phyloP scores from a whole-genome alignment of 2,113 vertebrate species.

The Alethe castanea region DNA sequence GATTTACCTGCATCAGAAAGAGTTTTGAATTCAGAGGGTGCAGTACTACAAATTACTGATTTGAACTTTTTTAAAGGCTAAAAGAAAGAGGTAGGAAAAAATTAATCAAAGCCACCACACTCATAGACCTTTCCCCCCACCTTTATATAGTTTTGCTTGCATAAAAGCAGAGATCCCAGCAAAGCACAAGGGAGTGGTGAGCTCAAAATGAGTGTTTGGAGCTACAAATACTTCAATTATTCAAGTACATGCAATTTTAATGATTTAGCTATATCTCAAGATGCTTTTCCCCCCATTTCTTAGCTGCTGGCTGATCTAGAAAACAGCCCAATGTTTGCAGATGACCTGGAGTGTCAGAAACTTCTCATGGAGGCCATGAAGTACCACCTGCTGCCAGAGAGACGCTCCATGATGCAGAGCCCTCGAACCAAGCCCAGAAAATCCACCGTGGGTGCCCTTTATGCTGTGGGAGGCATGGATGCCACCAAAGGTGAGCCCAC shows the following conservation, averaged over 20 bases:
- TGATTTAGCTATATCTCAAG: not conserved
- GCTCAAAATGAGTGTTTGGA: not conserved
- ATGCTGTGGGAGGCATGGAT: slow-evolving; percentile 96
- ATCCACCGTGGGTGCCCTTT: slow-evolving; percentile 94
- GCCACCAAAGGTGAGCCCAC: slow-evolving; percentile 85
- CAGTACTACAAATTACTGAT: not conserved
- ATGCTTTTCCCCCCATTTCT: not conserved
- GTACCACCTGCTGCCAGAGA: slow-evolving; percentile 94
- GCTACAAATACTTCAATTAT: not conserved
- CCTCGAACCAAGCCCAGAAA: slow-evolving; percentile 96
- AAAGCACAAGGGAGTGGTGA: not conserved
- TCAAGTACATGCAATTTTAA: not conserved
- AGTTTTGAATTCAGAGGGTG: not conserved
- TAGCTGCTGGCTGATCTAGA: slow-evolving; percentile 94
- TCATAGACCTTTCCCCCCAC: accelerated
- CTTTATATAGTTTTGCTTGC: not conserved
- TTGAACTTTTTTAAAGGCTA: not conserved
- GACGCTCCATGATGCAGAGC: slow-evolving; percentile 92
- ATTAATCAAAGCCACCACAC: not conserved
- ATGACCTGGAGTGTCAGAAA: slow-evolving; percentile 94
- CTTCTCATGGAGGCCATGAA: slow-evolving; percentile 99
- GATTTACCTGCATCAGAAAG: not conserved
- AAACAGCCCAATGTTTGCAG: slow-evolving; percentile 93
- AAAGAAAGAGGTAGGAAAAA: not conserved
- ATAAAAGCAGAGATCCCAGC: not conserved